These are phyloP conservation scores for Leucoma salicis DNA, from an alignment of 2,888 invertebrate genomes.

Conservation along the genomic window DNA sequence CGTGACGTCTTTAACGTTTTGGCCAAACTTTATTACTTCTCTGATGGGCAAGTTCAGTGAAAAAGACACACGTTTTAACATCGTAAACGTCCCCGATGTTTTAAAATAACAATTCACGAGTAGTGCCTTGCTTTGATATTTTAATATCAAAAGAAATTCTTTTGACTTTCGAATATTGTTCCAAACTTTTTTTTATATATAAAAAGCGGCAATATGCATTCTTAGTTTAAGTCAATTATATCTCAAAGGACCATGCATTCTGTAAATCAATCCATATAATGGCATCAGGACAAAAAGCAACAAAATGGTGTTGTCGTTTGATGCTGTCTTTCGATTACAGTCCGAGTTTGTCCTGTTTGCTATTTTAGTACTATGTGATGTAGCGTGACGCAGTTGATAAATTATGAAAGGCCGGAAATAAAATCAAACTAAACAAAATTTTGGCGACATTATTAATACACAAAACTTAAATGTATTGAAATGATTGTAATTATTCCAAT, in stretches of 20 bases:
- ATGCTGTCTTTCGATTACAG: conserved; percentile 71
- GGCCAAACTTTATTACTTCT: conserved; percentile 59
- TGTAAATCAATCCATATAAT: conserved; percentile 45
- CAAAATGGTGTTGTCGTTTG: conserved; percentile 64
- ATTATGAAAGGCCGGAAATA: conserved; percentile 24
- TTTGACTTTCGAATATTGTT: conserved; percentile 21
- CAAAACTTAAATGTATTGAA: conserved; percentile 18
- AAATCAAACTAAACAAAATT: no score
- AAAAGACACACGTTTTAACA: conserved; percentile 47
- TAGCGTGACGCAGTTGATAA: conserved; percentile 28
- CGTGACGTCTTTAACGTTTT: conserved; percentile 52
- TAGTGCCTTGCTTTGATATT: conserved; percentile 21
- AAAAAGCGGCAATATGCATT: conserved; percentile 9
- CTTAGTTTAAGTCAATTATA: conserved; percentile 31
- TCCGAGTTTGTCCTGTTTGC: conserved; percentile 50
- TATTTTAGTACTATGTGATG: conserved; percentile 51
- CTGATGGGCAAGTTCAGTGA: conserved; percentile 52
- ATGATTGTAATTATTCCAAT: no score
- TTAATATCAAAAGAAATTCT: conserved; percentile 25
- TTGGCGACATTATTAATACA: conserved; percentile 23
- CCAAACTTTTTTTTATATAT: conserved; percentile 16
- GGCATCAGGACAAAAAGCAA: conserved; percentile 58
- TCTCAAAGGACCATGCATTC: conserved; percentile 31
- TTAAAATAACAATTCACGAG: conserved; percentile 53
- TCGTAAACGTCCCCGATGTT: conserved; percentile 54